Evolutionary conservation across 2,797 vertebrate genomes (phyloP).

Genomic region (Chelmon rostratus): DNA sequence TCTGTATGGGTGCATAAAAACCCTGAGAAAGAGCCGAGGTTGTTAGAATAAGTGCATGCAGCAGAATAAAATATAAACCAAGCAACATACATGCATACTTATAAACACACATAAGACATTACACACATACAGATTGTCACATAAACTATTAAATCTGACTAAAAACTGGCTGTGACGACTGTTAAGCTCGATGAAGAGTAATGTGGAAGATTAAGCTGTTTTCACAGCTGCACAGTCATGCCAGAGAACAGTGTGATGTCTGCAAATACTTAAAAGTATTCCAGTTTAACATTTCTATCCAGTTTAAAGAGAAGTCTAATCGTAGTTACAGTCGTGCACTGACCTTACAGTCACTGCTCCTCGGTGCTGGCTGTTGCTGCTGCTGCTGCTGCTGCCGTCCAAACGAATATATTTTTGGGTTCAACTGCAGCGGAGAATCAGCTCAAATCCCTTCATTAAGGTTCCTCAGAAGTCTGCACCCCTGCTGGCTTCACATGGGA

Average conservation of each 20-base stretch:
- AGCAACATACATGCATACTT: neutral
- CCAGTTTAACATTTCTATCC: neutral
- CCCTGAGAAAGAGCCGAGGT: neutral
- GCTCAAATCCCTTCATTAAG: slow-evolving; percentile 65
- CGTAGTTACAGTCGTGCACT: slow-evolving; percentile 19
- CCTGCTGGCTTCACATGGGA: slow-evolving; percentile 54
- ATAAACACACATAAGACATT: neutral
- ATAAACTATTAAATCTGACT: neutral
- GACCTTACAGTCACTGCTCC: slow-evolving; percentile 53
- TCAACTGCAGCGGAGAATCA: slow-evolving; percentile 44
- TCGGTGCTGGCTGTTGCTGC: slow-evolving; percentile 3
- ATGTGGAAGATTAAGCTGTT: slow-evolving; percentile 31
- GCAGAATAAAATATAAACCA: neutral
- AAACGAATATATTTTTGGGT: slow-evolving; percentile 17
- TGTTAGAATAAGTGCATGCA: neutral
- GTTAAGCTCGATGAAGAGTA: neutral
- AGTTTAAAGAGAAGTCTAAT: neutral
- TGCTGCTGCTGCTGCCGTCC: slow-evolving; percentile 39
- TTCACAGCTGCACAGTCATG: slow-evolving; percentile 54
- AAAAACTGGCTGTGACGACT: neutral
- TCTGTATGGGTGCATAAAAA: neutral
- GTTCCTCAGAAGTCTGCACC: slow-evolving; percentile 42
- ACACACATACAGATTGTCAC: neutral
- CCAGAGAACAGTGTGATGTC: neutral
- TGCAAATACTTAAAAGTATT: neutral